phyloP scores from a whole-genome alignment of 2,797 vertebrate genomes.

The Uromys caudimaculatus region DNA sequence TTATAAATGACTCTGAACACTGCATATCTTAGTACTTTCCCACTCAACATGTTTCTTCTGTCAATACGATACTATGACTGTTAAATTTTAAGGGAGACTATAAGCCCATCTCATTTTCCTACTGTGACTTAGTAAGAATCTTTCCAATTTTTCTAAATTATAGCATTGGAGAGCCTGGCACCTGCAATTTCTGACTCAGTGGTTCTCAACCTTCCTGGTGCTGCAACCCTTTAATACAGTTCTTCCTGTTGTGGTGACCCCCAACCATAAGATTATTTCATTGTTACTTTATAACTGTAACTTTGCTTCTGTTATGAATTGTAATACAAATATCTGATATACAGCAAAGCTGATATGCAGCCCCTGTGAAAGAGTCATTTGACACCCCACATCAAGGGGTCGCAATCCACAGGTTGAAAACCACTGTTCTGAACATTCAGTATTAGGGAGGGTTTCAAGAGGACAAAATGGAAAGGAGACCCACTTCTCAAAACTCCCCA shows the following conservation, averaged over 20 bases:
- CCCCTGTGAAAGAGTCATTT: neutral
- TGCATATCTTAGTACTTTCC: constrained; percentile 13
- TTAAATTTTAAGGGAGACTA: neutral
- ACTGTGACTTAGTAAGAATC: neutral
- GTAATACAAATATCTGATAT: neutral
- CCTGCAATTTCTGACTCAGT: constrained; percentile 87
- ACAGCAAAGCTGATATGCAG: neutral
- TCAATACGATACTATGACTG: constrained; percentile 16
- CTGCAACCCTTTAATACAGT: neutral
- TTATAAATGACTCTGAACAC: constrained; percentile 32
- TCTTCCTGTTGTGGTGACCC: neutral
- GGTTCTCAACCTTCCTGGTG: neutral
- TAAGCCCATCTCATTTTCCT: neutral
- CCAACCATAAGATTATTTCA: neutral
- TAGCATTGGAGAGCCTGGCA: constrained; percentile 88
- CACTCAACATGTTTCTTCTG: neutral
- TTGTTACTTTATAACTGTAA: neutral
- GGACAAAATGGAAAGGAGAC: neutral
- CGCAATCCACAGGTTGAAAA: neutral
- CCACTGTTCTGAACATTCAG: constrained; percentile 86
- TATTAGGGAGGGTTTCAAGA: neutral
- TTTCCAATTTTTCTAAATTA: constrained; percentile 83
- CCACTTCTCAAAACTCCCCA: neutral
- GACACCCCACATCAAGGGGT: neutral
- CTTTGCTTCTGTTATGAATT: neutral